phyloP scores from a whole-genome alignment of 1,140 invertebrate species.

The Pogonognathellus flavescens region DNA sequence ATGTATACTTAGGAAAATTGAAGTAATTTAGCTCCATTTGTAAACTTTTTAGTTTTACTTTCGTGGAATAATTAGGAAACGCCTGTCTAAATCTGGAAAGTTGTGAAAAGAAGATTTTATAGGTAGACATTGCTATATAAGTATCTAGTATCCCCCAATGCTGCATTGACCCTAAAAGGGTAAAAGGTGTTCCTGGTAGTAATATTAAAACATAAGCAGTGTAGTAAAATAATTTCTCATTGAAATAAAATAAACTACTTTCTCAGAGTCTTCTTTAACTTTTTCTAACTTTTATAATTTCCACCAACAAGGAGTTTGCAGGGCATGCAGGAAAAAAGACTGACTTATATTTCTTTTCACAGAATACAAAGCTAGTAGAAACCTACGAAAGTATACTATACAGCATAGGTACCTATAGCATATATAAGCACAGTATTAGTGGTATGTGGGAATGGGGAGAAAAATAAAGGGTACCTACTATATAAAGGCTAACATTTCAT shows the following conservation, averaged over 20 bases:
- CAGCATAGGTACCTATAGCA: no score
- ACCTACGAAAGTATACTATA: not conserved
- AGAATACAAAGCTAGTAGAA: not conserved
- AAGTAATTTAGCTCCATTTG: no score
- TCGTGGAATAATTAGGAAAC: no score
- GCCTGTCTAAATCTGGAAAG: not conserved
- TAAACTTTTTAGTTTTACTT: no score
- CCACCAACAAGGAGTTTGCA: not conserved
- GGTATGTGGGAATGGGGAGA: not conserved
- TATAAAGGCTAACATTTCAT: not conserved
- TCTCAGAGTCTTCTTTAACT: not conserved
- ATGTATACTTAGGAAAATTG: no score
- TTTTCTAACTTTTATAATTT: constrained; percentile 10
- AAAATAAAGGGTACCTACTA: not conserved
- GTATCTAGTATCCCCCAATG: no score
- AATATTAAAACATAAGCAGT: not conserved
- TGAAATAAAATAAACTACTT: constrained; percentile 27
- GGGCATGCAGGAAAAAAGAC: not conserved
- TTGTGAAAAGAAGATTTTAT: not conserved
- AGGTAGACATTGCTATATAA: not conserved
- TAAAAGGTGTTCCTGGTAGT: no score
- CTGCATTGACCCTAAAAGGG: no score
- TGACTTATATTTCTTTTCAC: not conserved
- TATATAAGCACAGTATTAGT: no score
- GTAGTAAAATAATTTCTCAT: constrained; percentile 5